Evolutionary conservation across 2,113 vertebrate genomes (phyloP).

Genomic region (Apistogramma diplotaenia): DNA sequence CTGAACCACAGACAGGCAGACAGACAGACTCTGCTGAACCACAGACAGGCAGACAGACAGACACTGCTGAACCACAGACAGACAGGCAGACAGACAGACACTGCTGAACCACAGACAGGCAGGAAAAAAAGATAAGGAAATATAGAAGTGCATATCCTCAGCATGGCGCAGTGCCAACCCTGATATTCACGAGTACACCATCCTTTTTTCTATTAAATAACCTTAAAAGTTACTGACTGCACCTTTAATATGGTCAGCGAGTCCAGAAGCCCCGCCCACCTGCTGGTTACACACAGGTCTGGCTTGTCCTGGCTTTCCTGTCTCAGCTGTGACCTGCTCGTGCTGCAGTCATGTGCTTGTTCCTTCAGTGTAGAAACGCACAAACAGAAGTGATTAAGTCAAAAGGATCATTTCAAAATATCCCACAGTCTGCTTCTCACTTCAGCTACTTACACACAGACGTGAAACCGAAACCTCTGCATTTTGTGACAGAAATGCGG

Average conservation of each 20-base stretch:
- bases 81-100: not conserved
- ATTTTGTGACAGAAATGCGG: conserved; percentile 12
- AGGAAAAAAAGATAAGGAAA: not conserved
- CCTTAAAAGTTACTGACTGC: too few relatives aligned
- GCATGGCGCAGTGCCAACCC: too few relatives aligned
- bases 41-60: conserved; percentile 26
- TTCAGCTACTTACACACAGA: not conserved
- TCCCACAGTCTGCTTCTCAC: not conserved
- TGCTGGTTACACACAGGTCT: not conserved
- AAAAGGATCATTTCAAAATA: not conserved
- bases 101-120: too few relatives aligned
- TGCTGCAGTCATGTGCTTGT: too few relatives aligned
- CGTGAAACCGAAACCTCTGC: not conserved
- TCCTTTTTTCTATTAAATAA: too few relatives aligned
- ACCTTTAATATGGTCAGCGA: not conserved
- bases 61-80: conserved; percentile 33
- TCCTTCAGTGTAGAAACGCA: too few relatives aligned
- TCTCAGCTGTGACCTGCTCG: not conserved
- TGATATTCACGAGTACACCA: too few relatives aligned
- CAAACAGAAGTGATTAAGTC: too few relatives aligned
- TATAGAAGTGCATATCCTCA: not conserved
- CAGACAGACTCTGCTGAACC: conserved; percentile 38
- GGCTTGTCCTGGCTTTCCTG: not conserved
- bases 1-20: conserved; percentile 26
- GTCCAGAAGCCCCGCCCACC: rapidly evolving